Conservation (phyloP, 2,113 vertebrate species). For the Mesocricetus auratus region DNA sequence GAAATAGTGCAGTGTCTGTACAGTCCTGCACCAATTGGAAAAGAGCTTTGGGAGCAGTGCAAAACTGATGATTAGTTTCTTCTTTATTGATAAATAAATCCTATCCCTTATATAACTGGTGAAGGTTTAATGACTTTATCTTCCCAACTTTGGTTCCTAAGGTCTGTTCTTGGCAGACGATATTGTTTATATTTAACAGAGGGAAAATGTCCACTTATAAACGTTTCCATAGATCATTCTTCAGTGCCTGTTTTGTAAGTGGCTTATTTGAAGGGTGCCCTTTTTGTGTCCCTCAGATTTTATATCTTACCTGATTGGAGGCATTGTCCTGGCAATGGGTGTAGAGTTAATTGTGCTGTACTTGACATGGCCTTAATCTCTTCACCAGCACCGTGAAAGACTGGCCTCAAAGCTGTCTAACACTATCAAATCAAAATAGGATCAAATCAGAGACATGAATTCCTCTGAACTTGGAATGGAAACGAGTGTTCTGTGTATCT, state of each 20-base stretch:
- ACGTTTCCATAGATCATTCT: background rate
- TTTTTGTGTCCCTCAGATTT: background rate
- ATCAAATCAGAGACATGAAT: slow-evolving; percentile 49
- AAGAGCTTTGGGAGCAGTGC: background rate
- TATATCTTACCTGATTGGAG: background rate
- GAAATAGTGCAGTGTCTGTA: background rate
- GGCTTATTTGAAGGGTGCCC: background rate
- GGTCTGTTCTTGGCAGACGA: background rate
- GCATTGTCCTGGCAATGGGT: background rate
- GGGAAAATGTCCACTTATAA: background rate
- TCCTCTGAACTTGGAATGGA: slow-evolving; percentile 53
- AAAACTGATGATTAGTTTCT: background rate
- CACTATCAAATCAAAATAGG: slow-evolving; percentile 32
- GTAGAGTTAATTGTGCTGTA: slow-evolving; percentile 46
- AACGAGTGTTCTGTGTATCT: slow-evolving; percentile 9
- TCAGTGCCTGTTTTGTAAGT: background rate
- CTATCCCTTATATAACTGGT: background rate
- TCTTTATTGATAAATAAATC: background rate
- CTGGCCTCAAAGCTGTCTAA: slow-evolving; percentile 27
- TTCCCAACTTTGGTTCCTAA: background rate
- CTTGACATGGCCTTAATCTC: background rate
- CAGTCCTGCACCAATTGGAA: background rate
- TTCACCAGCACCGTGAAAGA: background rate
- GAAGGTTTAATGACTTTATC: background rate
- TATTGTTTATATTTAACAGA: slow-evolving; percentile 50